Evolutionary conservation across 1,140 invertebrate species (phyloP).

Genomic region (Mercenaria mercenaria): DNA sequence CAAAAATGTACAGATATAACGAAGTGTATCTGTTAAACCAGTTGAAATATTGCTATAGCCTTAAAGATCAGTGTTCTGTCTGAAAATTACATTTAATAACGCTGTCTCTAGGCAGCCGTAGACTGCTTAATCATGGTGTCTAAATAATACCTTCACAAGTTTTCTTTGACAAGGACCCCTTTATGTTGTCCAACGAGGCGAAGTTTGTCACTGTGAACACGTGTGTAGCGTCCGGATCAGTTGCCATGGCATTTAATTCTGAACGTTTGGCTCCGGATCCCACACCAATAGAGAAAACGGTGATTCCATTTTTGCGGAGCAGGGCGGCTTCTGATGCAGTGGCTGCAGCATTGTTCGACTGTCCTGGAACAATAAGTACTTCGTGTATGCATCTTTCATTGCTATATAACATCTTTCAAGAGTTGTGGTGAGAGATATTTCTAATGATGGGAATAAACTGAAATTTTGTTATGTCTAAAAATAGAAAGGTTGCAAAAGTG

Average conservation of each 20-base stretch:
- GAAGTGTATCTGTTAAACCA: not conserved
- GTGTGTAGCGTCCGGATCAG: conserved; percentile 73
- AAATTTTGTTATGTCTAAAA: not conserved
- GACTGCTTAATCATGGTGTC: too few relatives aligned
- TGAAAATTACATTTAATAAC: too few relatives aligned
- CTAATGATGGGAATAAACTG: not conserved
- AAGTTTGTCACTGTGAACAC: conserved; percentile 76
- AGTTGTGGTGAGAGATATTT: not conserved
- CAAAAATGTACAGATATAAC: too few relatives aligned
- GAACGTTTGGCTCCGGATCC: conserved; percentile 60
- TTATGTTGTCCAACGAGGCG: conserved; percentile 71
- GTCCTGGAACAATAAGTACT: conserved; percentile 31
- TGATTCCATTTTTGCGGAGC: conserved; percentile 68
- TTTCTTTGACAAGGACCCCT: conserved; percentile 69
- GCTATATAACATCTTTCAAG: not conserved
- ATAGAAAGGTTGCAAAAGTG: too few relatives aligned
- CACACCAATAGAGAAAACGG: conserved; percentile 78
- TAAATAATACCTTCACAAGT: conserved; percentile 69
- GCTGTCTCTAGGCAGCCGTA: too few relatives aligned
- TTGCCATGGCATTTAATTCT: conserved; percentile 76
- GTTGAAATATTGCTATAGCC: too few relatives aligned
- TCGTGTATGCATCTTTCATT: not conserved
- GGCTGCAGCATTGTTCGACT: conserved; percentile 57
- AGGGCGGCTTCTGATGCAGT: conserved; percentile 55
- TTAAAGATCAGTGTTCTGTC: too few relatives aligned